These are phyloP conservation scores for Danio tinwini DNA, from an alignment of 2,797 vertebrate species.

Conservation along the genomic window DNA sequence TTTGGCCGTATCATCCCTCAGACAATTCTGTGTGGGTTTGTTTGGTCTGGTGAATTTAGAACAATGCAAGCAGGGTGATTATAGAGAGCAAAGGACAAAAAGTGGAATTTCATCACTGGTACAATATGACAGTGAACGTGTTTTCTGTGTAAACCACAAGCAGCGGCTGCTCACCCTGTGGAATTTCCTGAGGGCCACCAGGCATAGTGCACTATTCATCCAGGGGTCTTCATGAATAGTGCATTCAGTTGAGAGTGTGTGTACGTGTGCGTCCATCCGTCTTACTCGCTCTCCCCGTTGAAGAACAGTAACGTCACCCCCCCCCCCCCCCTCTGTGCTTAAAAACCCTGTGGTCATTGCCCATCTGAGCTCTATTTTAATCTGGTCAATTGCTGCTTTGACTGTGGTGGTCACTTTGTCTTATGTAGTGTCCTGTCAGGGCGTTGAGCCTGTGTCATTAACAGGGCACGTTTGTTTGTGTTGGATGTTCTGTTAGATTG, in stretches of 20 bases:
- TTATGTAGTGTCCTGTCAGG: conserved; percentile 62
- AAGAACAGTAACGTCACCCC: conserved; percentile 43
- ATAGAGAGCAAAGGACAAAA: conserved; percentile 55
- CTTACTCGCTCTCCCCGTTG: conserved; percentile 35
- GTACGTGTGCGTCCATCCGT: conserved; percentile 25
- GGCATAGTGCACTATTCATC: conserved; percentile 64
- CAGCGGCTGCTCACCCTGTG: conserved; percentile 49
- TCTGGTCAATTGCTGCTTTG: conserved; percentile 72
- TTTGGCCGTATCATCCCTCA: conserved; percentile 7
- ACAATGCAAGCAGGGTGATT: conserved; percentile 56
- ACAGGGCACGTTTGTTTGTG: conserved; percentile 73
- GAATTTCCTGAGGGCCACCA: conserved; percentile 70
- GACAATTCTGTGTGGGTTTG: conserved; percentile 1
- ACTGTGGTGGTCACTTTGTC: conserved; percentile 64
- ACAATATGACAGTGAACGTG: conserved; percentile 54
- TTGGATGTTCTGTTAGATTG: conserved; percentile 63
- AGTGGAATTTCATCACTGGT: conserved; percentile 51
- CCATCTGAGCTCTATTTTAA: conserved; percentile 57
- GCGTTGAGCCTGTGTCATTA: conserved; percentile 69
- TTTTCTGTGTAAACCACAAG: conserved; percentile 64
- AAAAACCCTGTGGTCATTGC: conserved; percentile 40
- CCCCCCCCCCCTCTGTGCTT: conserved; percentile 34
- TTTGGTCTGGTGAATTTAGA: conserved; percentile 47
- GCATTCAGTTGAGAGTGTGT: conserved; percentile 45
- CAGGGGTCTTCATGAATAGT: conserved; percentile 48